Percentiles rank a stretch among this genome's conserved stretches.
phyloP scores from a whole-genome alignment of 2,797 vertebrate species.

The Syndactyla subalaris region DNA sequence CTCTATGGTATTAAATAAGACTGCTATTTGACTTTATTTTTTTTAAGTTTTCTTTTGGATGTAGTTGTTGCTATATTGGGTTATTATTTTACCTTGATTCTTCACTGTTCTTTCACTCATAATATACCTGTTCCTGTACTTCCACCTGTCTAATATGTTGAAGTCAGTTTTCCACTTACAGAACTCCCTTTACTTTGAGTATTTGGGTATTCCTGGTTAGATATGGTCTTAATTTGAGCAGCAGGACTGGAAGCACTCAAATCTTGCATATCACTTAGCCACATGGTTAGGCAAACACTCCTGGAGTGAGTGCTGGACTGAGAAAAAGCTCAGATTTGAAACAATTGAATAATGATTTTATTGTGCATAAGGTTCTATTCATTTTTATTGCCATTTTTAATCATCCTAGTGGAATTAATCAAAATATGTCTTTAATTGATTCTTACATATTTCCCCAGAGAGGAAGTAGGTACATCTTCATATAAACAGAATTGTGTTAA shows the following conservation, averaged over 20 bases:
- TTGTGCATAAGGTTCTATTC: not conserved
- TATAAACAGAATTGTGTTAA: not conserved
- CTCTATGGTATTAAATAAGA: not conserved
- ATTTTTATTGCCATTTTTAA: not conserved
- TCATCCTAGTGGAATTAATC: not conserved
- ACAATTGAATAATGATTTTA: not conserved
- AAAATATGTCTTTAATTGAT: not conserved
- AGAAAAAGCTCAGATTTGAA: not conserved
- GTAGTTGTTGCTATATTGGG: not conserved
- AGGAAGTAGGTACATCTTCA: not conserved
- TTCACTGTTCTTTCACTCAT: not conserved
- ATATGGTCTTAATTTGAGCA: not conserved
- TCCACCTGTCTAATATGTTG: not conserved
- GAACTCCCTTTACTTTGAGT: not conserved
- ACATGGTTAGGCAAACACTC: not conserved
- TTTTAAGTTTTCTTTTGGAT: not conserved
- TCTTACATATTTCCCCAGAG: not conserved
- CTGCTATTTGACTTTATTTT: not conserved
- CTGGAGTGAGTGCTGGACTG: not conserved
- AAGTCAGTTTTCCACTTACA: not conserved
- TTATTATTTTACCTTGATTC: not conserved
- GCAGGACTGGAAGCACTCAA: not conserved
- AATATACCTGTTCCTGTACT: not conserved
- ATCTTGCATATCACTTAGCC: not conserved
- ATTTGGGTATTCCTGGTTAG: not conserved